Conservation (phyloP, 2,888 invertebrate genomes). For the Eupelmus urozonus region DNA sequence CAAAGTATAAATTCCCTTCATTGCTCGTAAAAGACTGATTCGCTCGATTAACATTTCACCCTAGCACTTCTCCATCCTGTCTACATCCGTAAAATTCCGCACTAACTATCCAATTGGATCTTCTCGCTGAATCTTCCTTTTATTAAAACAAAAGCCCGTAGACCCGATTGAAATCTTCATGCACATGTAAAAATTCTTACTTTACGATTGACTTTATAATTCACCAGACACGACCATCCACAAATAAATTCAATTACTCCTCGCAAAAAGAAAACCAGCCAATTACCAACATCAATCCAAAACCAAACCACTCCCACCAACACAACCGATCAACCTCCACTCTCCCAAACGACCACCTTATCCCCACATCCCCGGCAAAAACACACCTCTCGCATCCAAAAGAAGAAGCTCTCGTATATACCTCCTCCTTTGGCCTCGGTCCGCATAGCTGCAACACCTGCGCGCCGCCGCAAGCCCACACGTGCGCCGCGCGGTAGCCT, state of each 20-base stretch:
- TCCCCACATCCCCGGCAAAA: no score
- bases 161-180: no score
- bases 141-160: not conserved
- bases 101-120: constrained; percentile 26
- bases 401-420: not conserved
- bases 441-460: constrained; percentile 20
- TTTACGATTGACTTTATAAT: no score
- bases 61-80: not conserved
- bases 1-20: constrained; percentile 23
- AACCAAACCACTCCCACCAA: no score
- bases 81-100: constrained; percentile 20
- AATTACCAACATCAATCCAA: no score
- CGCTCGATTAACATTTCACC: constrained; percentile 15
- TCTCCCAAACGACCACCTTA: no score
- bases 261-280: no score
- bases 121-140: not conserved
- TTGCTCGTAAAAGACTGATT: constrained; percentile 45
- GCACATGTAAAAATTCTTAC: no score
- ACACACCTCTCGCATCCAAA: no score
- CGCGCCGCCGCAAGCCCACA: not conserved
- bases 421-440: not conserved
- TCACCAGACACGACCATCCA: no score
- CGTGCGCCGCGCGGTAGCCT: not conserved
- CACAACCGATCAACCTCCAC: no score
- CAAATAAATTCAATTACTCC: no score